Conservation (phyloP, 2,797 vertebrate species). For the Rhynchonycteris naso region DNA sequence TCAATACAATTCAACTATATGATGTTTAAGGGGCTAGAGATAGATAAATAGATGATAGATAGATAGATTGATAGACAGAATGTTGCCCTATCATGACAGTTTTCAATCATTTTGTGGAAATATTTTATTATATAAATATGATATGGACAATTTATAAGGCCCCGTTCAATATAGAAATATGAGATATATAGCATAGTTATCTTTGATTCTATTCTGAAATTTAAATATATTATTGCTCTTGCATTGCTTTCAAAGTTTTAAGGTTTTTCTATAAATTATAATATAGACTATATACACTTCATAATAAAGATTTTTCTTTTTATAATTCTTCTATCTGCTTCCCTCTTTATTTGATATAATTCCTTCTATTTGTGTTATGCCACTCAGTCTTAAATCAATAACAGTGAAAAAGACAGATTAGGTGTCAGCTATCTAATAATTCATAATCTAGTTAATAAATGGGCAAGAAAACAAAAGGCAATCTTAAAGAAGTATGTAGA, state of each 20-base stretch:
- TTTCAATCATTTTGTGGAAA: neutral
- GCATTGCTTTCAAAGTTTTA: neutral
- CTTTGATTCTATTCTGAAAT: neutral
- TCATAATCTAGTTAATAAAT: neutral
- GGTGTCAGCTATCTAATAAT: neutral
- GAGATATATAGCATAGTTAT: neutral
- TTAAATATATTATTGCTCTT: neutral
- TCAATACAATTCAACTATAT: neutral
- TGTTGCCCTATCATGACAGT: neutral
- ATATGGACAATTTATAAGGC: neutral
- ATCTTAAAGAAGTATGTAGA: neutral
- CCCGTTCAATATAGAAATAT: neutral
- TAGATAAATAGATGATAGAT: too few relatives aligned
- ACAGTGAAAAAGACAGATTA: neutral
- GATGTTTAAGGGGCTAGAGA: neutral
- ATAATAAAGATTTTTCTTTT: constrained; percentile 1
- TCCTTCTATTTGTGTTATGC: neutral
- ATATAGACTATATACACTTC: neutral
- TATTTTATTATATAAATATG: neutral
- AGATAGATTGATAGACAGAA: neutral
- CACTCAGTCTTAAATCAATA: neutral
- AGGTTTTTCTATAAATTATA: neutral
- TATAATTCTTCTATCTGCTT: neutral
- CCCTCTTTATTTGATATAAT: neutral
- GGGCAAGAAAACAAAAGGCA: constrained; percentile 1